phyloP scores from a whole-genome alignment of 92 coral and sea anemone species.

The Bergia puertoricense region DNA sequence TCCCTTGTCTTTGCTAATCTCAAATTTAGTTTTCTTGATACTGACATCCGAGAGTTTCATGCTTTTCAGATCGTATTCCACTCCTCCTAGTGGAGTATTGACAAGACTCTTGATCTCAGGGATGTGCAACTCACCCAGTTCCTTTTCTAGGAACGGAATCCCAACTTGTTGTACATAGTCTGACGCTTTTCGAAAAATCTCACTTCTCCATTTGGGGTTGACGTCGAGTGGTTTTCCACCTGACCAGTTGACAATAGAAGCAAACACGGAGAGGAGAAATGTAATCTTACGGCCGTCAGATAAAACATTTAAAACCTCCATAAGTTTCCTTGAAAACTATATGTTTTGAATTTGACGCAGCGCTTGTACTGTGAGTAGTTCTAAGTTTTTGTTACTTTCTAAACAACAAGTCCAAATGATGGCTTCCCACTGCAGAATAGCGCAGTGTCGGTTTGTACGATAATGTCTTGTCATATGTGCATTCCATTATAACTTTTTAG shows the following conservation, averaged over 20 bases:
- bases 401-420: neutral
- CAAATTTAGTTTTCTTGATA: conserved; percentile 68
- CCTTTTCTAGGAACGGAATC: conserved; percentile 75
- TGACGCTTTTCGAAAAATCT: conserved; percentile 23
- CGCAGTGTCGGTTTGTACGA: neutral
- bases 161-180: conserved; percentile 68
- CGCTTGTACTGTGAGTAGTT: neutral
- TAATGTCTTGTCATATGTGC: neutral
- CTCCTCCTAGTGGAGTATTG: conserved; percentile 76
- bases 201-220: conserved; percentile 27
- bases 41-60: conserved; percentile 69
- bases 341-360: neutral
- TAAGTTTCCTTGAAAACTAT: neutral
- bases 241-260: neutral
- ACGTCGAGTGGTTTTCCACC: conserved; percentile 32
- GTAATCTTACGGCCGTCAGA: neutral
- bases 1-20: conserved; percentile 55
- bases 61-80: conserved; percentile 64
- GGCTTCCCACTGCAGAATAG: neutral
- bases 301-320: conserved; percentile 8
- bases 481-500: neutral
- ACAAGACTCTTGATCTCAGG: conserved; percentile 64
- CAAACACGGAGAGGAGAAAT: neutral
- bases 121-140: conserved; percentile 61
- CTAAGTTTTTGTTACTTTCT: neutral